Conservation (phyloP, 2,113 vertebrate genomes). For the Campylomormyrus numenius region DNA sequence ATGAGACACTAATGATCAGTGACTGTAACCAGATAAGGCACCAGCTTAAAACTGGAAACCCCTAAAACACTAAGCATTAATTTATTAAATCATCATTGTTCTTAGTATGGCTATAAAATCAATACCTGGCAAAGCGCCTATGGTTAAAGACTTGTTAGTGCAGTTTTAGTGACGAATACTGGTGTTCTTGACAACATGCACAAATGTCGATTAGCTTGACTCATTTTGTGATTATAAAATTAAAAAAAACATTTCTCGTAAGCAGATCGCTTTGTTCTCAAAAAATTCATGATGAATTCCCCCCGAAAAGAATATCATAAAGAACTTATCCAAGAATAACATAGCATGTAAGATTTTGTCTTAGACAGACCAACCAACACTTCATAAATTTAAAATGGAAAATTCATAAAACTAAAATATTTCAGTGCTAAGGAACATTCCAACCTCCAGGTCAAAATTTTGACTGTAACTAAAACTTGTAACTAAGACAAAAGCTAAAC, state of each 20-base stretch:
- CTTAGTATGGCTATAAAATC: not conserved
- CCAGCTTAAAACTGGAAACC: not conserved
- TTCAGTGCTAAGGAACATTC: not conserved
- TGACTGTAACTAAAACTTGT: not conserved
- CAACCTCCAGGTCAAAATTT: not conserved
- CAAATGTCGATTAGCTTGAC: not conserved
- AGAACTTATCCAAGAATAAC: not conserved
- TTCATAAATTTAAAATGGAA: not conserved
- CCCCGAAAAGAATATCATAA: not conserved
- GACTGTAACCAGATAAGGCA: not conserved
- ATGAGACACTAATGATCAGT: not conserved
- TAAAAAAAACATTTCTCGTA: not conserved
- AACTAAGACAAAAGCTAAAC: not conserved
- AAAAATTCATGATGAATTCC: not conserved
- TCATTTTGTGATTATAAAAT: not conserved
- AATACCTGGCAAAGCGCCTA: not conserved
- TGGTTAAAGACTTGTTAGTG: not conserved
- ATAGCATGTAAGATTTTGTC: not conserved
- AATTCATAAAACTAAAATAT: not conserved
- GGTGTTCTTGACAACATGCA: not conserved
- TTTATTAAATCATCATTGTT: not conserved
- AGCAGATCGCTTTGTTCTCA: not conserved
- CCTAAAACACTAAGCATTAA: not conserved
- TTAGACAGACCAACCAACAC: not conserved
- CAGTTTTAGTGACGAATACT: not conserved